These are phyloP conservation scores for Chrysemys picta DNA, from an alignment of 2,113 vertebrate genomes.

Conservation along the genomic window DNA sequence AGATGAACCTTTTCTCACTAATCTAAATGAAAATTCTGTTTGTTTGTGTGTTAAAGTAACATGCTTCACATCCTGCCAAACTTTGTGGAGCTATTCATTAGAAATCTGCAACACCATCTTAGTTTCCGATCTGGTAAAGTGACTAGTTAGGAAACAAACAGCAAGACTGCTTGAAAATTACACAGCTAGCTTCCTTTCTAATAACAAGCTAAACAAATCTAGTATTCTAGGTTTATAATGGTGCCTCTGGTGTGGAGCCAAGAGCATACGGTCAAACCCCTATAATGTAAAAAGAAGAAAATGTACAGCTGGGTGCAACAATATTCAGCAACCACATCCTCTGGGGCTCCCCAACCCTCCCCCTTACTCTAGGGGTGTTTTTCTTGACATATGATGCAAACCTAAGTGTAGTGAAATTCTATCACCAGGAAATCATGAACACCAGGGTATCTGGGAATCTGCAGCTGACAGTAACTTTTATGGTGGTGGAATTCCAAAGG, in stretches of 20 bases:
- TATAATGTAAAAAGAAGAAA: not conserved
- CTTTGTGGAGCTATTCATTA: not conserved
- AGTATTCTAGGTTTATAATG: not conserved
- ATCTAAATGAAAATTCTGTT: not conserved
- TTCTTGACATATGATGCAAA: fast-evolving
- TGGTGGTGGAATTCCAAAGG: not conserved
- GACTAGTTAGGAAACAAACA: not conserved
- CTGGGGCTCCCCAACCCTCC: fast-evolving
- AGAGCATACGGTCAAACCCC: fast-evolving
- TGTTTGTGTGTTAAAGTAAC: not conserved
- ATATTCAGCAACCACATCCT: not conserved
- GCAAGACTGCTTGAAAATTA: not conserved
- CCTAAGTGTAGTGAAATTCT: fast-evolving
- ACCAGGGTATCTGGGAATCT: not conserved
- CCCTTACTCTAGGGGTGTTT: not conserved
- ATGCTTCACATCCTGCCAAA: fast-evolving
- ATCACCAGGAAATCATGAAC: not conserved
- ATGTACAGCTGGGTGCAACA: fast-evolving
- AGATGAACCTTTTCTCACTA: not conserved
- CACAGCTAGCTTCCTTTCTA: not conserved
- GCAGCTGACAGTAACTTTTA: not conserved
- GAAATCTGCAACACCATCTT: not conserved
- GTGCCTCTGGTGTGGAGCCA: fast-evolving
- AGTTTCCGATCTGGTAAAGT: not conserved
- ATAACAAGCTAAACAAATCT: not conserved